A percentile compares a stretch with the other conserved stretches of the same genome.
phyloP scores from a whole-genome alignment of 1,140 invertebrate species.

The Drosophila insularis region DNA sequence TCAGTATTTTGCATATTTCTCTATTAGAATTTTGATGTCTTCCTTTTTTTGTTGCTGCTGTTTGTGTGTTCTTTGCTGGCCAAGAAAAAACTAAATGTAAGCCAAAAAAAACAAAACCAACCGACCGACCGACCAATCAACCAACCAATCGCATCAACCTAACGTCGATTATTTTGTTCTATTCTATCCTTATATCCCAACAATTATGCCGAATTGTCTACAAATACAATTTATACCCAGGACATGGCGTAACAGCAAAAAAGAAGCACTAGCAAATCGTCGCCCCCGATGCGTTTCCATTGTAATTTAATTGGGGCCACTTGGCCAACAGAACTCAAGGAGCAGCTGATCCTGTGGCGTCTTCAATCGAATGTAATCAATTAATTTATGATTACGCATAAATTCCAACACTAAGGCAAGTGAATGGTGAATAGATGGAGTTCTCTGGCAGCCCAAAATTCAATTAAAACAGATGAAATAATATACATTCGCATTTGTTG shows the following conservation, averaged over 20 bases:
- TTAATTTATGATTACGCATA: conserved; percentile 69
- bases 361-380: conserved; percentile 70
- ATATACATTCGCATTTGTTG: background rate
- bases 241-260: conserved; percentile 30
- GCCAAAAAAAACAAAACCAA: background rate
- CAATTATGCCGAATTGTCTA: conserved; percentile 80
- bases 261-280: conserved; percentile 30
- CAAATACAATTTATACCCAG: conserved; percentile 71
- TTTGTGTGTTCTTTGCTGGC: conserved; percentile 23
- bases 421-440: background rate
- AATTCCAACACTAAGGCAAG: conserved; percentile 17
- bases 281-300: conserved; percentile 32
- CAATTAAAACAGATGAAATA: background rate
- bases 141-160: background rate
- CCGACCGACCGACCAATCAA: background rate
- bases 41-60: conserved; percentile 50
- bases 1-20: conserved; percentile 20
- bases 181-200: conserved; percentile 31
- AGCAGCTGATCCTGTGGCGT: conserved; percentile 45
- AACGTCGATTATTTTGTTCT: conserved; percentile 42
- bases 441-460: background rate
- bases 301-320: conserved; percentile 41
- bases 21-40: conserved; percentile 11
- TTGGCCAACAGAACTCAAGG: conserved; percentile 14
- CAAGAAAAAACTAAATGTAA: conserved; percentile 43